phyloP scores from a whole-genome alignment of 1,140 invertebrate species.

The Augochlora pura region DNA sequence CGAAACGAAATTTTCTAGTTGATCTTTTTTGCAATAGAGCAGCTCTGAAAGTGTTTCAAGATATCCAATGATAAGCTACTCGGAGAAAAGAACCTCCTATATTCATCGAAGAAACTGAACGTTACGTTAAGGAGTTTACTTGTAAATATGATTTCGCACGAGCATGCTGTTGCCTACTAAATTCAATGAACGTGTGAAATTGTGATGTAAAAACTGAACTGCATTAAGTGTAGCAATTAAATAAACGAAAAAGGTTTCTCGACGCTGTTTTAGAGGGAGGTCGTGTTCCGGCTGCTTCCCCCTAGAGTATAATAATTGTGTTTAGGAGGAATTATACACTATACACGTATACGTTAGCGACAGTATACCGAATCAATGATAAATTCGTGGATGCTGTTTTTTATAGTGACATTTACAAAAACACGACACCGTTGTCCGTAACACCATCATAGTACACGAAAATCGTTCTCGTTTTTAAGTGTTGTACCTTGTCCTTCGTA shows the following conservation, averaged over 20 bases:
- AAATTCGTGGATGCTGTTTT: constrained; percentile 17
- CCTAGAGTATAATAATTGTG: constrained; percentile 5
- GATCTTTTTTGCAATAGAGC: constrained; percentile 1
- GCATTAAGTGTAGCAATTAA: constrained; percentile 14
- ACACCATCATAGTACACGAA: constrained; percentile 16
- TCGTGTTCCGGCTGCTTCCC: constrained; percentile 17
- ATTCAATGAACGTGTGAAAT: constrained; percentile 3
- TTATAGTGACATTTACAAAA: constrained; percentile 31
- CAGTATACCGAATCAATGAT: constrained; percentile 15
- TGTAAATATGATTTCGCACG: constrained; percentile 12
- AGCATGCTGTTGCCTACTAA: constrained; percentile 7
- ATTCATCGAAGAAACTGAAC: constrained; percentile 5
- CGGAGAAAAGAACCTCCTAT: not conserved
- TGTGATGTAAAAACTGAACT: constrained; percentile 8
- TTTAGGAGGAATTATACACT: constrained; percentile 35
- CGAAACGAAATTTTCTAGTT: constrained; percentile 10
- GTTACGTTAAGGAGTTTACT: constrained; percentile 9
- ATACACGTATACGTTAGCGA: constrained; percentile 17
- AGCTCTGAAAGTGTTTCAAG: not conserved
- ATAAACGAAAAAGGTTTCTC: not conserved
- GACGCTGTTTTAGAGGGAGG: not conserved
- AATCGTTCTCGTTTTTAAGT: constrained; percentile 15
- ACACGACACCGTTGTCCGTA: constrained; percentile 18
- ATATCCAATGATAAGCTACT: not conserved
- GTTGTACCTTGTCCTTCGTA: constrained; percentile 26